Evolutionary conservation across 2,888 invertebrate species (phyloP), one percentile per base, ranked within the genome.

Genomic region (Hydroisotoma schaefferi): DNA sequence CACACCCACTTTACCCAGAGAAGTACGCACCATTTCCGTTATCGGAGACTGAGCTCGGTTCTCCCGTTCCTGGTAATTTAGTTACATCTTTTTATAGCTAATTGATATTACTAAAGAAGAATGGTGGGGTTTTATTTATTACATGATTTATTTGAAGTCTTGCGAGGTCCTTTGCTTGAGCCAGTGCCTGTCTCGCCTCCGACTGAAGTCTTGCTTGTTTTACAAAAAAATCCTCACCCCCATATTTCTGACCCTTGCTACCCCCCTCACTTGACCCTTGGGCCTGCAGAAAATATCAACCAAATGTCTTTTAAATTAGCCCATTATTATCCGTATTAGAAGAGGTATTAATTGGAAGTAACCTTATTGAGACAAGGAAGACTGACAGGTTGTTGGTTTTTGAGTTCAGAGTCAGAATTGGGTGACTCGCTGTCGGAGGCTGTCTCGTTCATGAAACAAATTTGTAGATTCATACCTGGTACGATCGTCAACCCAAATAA

Each of bases 381-480:
- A 71, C 71, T 71, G 57, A 65, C 63, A 38, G 71, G 71, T 15
- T 33, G 33, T 33, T 33, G 33, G 8, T 15, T 15, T 33, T 33
- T 33, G 33, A 33, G 82, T 77, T 89, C 88, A 68, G 84, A 81
- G 74, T 89, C 88, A 57, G 87, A 87, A 67, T 82, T 82, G 69
- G 86, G 87, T 73, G 87, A 88, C 77, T 90, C 90, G 74, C 84
- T 87, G 77, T 90, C 90, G 54, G 88, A 89, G 62, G 87, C 87
- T 57, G 88, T 88, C 77, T 94, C 93, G 77, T 94, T 93, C 89
- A 94, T 90, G 79, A 93, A 94, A 81, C 94, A 94, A 75, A 94
- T 92, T 82, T 93, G 93, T 54, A 94, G 85, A 80, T 92, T 93
- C 87, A 88, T 92, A 59, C 65, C 65, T 62, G 54, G 12, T n/a